Base-by-base conservation (phyloP, 1,140 invertebrate species). In the Papilio polyxenes region DNA sequence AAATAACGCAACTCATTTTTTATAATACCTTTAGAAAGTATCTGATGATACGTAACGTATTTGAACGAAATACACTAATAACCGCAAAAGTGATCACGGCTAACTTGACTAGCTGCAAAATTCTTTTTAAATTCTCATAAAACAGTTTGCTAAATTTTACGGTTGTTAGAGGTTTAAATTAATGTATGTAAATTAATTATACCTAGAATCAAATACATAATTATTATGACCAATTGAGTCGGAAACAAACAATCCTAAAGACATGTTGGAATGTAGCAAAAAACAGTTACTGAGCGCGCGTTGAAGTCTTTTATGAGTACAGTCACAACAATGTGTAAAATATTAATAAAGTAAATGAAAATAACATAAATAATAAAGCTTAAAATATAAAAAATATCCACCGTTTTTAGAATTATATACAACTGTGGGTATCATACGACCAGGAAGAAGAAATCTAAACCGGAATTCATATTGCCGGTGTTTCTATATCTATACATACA, bases 391-490 rank as follows among this genome's bases (percentile, higher is more conserved):
- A 72, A 72, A 72, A 72, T 15, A 37, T 72, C 62, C 62, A 37
- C 37, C 13, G 31, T 15, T 72, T 72, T 40, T 37, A 37, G 11
- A 72, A 72, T 72, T 72, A 72, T 72, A 72, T 72, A 40, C 37
- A 72, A 15, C 65, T 72, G 31, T 48, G 23, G 20, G 23, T 51
- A 51, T 77, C 48, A 77, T 77, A 77, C 51, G 8, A 56, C 59
- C 76, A 79, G 76, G 76, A 79, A 79, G 76, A 59, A 62, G 53
- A 31, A 20, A 77, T 77, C 44, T 23, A 65, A 75, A 83, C 78
- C 78, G 82, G 69, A 80, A 81, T 80, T 83, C 49, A 77, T 59
- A 49, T 65, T 53, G 75, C 76, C 75, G 77, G 81, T 76, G 76
- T 81, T 44, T 72, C 23, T 82, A 62, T 56, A 62, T 48, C 10